These are phyloP conservation scores for Taurulus bubalis DNA, from an alignment of 2,113 vertebrate species.

Conservation along the genomic window DNA sequence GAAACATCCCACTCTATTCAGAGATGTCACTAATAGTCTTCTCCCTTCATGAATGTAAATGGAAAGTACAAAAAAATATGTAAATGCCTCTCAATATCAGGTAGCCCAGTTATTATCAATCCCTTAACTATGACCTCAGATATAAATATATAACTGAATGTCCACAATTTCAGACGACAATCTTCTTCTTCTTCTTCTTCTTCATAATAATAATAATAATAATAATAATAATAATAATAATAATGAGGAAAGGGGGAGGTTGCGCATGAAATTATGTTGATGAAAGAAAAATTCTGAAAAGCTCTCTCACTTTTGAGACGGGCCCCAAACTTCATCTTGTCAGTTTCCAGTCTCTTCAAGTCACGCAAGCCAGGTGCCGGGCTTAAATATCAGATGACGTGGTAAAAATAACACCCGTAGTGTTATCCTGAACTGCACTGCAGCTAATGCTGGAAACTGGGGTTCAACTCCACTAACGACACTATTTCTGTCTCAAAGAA, in stretches of 20 bases:
- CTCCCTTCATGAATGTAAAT: no score
- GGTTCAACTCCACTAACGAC: slow-evolving; percentile 22
- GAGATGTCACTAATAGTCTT: no score
- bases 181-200: no score
- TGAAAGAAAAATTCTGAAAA: not conserved
- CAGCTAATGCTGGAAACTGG: not conserved
- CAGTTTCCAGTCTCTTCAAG: not conserved
- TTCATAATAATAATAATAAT: no score
- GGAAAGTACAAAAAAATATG: no score
- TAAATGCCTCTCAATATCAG: no score
- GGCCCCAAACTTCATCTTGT: not conserved
- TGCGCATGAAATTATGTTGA: not conserved
- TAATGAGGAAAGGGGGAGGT: not conserved
- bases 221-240: no score
- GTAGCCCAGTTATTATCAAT: no score
- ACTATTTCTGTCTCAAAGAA: slow-evolving; percentile 39
- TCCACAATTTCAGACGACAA: no score
- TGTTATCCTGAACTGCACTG: not conserved
- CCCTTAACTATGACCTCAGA: no score
- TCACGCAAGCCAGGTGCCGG: not conserved
- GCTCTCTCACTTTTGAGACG: not conserved
- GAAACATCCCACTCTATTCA: no score
- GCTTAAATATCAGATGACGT: not conserved
- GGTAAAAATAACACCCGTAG: slow-evolving; percentile 6
- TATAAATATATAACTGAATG: no score